A percentile compares a stretch with the other conserved stretches of the same genome.
Evolutionary conservation across 2,888 invertebrate species (phyloP).

Genomic region (Parapristionchus giblindavisi): DNA sequence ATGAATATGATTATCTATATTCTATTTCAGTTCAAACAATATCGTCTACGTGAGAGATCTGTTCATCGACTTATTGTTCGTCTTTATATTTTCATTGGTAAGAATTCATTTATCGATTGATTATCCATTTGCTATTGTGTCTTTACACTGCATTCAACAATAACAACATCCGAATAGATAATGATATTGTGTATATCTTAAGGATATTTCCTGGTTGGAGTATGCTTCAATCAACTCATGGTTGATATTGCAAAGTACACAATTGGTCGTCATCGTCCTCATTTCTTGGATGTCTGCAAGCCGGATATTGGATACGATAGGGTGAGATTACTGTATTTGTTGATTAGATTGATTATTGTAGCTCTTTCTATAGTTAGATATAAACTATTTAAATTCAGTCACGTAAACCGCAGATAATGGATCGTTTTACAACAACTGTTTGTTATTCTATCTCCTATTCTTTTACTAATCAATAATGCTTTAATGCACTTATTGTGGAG

Average conservation of each 20-base stretch:
- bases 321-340: too few species aligned
- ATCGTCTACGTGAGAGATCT: conserved; percentile 48
- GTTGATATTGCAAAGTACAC: conserved; percentile 93
- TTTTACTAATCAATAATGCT: too few species aligned
- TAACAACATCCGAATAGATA: too few species aligned
- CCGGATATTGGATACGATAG: conserved; percentile 73
- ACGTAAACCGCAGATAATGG: conserved; percentile 7
- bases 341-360: too few species aligned
- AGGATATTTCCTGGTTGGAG: conserved; percentile 69
- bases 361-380: too few species aligned
- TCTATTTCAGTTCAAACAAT: conserved; percentile 26
- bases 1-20: not conserved
- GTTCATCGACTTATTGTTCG: conserved; percentile 68
- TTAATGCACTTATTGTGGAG: too few species aligned
- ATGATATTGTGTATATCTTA: not conserved
- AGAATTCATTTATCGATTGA: not conserved
- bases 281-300: conserved; percentile 88
- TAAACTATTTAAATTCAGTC: not conserved
- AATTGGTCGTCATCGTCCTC: conserved; percentile 90
- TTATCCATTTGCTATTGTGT: not conserved
- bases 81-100: conserved; percentile 64
- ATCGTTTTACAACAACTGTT: too few species aligned
- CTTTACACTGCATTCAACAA: too few species aligned
- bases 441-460: too few species aligned
- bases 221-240: conserved; percentile 71